Conservation (phyloP, 2,888 invertebrate species). For the Chrysolina americana region DNA sequence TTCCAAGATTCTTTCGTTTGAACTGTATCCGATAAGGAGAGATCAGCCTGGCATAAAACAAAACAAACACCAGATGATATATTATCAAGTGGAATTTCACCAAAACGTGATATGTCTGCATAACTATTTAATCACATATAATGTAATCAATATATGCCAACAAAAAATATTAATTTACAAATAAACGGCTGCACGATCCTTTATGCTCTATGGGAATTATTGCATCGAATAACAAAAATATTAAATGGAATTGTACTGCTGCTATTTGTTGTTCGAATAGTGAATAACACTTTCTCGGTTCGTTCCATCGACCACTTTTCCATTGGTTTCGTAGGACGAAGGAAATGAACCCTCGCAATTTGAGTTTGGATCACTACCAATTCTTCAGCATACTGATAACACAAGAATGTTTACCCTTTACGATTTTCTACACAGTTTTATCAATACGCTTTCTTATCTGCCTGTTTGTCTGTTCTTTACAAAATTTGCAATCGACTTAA, state of each 20-base stretch:
- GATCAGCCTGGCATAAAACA: slow-evolving; percentile 10
- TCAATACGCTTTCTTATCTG: no score
- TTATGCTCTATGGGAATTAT: slow-evolving; percentile 13
- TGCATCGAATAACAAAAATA: neutral
- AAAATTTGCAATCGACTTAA: no score
- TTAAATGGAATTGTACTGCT: neutral
- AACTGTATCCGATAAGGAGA: slow-evolving; percentile 21
- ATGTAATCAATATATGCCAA: slow-evolving; percentile 39
- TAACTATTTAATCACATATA: slow-evolving; percentile 26
- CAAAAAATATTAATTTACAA: slow-evolving; percentile 33
- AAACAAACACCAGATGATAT: slow-evolving; percentile 32
- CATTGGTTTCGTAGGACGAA: no score
- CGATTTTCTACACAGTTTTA: no score
- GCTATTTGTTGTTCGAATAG: slow-evolving; percentile 1
- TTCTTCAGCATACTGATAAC: no score
- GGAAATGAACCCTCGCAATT: no score
- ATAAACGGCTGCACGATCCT: slow-evolving; percentile 17
- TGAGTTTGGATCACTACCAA: no score
- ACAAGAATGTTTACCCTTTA: no score
- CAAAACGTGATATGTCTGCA: slow-evolving; percentile 22
- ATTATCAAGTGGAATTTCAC: slow-evolving; percentile 37
- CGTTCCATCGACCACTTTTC: neutral
- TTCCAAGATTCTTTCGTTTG: neutral
- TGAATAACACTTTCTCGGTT: neutral
- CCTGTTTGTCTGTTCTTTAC: no score